phyloP scores from a whole-genome alignment of 1,140 invertebrate genomes.

The Drosophila miranda region DNA sequence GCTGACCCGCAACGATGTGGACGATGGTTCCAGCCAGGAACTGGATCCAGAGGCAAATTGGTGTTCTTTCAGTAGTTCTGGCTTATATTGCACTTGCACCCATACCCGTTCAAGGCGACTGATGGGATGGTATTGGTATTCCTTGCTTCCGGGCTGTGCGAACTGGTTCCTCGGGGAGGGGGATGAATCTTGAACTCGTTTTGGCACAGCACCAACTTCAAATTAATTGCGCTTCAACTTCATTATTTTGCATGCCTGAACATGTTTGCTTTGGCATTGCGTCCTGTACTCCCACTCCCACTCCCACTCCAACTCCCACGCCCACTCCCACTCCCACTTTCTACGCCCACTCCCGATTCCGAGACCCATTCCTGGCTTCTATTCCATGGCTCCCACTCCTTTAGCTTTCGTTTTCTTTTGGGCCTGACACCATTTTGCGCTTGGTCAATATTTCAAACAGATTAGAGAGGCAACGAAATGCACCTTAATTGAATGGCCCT shows the following conservation, averaged over 20 bases:
- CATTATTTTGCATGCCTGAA: slow-evolving; percentile 76
- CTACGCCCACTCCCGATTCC: not conserved
- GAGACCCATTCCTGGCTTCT: not conserved
- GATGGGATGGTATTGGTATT: no score
- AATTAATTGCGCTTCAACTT: slow-evolving; percentile 78
- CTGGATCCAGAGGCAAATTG: not conserved
- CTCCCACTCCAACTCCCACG: no score
- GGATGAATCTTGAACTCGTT: slow-evolving; percentile 29
- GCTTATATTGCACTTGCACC: no score
- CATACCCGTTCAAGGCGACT: no score
- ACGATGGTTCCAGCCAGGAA: not conserved
- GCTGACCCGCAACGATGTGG: slow-evolving; percentile 24
- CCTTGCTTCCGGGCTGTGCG: no score
- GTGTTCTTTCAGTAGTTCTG: no score
- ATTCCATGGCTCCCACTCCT: slow-evolving; percentile 10
- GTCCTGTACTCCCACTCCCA: not conserved
- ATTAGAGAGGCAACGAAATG: slow-evolving; percentile 73
- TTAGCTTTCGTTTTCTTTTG: slow-evolving; percentile 32
- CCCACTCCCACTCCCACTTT: not conserved
- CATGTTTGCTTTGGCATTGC: slow-evolving; percentile 50
- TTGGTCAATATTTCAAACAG: slow-evolving; percentile 79
- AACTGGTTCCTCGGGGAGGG: not conserved
- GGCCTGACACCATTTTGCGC: slow-evolving; percentile 72
- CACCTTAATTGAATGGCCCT: slow-evolving; percentile 74
- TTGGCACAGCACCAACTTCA: slow-evolving; percentile 49